These are phyloP conservation scores for Sebastes matsubarae DNA, from an alignment of 2,797 vertebrate species.

Conservation along the genomic window DNA sequence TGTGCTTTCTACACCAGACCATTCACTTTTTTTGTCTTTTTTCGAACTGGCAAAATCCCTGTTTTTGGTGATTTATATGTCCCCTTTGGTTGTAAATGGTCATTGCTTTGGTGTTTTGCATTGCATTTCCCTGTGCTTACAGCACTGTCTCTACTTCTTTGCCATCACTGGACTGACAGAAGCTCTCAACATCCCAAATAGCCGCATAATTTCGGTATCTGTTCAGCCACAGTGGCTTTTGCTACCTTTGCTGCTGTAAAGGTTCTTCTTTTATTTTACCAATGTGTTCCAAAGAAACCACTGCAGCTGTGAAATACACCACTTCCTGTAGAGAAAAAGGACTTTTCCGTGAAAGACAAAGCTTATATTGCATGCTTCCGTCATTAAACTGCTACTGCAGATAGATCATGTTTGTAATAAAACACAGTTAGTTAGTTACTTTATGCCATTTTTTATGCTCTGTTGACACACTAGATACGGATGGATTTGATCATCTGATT, in stretches of 20 bases:
- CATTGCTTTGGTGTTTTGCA: background rate
- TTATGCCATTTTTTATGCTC: background rate
- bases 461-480: background rate
- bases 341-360: background rate
- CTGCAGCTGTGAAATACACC: background rate
- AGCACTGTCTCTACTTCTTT: background rate
- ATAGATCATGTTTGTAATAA: background rate
- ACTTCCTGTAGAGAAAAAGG: background rate
- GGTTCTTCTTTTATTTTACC: background rate
- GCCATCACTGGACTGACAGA: background rate
- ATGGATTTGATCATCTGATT: background rate
- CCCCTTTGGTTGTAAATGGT: background rate
- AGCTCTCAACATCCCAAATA: background rate
- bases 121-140: background rate
- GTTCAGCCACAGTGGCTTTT: background rate
- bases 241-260: background rate
- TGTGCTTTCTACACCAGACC: background rate
- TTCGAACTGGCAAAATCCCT: background rate
- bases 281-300: background rate
- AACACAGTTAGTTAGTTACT: background rate
- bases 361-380: background rate
- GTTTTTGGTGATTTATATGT: background rate
- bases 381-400: background rate
- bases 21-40: background rate
- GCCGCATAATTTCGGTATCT: background rate